These are phyloP conservation scores for Hippocampus abdominalis DNA, from an alignment of 2,113 vertebrate species.

Conservation along the genomic window DNA sequence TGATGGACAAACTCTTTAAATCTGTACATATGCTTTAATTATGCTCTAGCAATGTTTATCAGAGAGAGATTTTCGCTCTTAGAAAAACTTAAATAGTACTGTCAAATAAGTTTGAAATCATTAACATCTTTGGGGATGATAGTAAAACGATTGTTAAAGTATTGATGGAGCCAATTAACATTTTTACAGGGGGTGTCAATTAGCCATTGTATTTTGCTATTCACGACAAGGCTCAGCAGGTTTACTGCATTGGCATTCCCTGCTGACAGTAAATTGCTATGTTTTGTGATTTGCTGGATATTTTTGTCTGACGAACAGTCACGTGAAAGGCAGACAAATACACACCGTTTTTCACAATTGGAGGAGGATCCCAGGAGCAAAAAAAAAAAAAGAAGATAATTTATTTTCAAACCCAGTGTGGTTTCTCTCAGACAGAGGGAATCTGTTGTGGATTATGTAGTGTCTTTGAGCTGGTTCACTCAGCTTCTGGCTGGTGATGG, in stretches of 20 bases:
- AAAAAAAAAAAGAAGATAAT: not conserved
- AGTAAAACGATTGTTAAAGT: no score
- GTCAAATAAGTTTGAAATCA: no score
- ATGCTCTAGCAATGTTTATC: no score
- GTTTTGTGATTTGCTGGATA: no score
- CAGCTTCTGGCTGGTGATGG: constrained; percentile 50
- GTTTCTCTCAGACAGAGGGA: not conserved
- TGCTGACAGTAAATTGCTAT: not conserved
- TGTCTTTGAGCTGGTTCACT: constrained; percentile 49
- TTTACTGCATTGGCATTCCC: not conserved
- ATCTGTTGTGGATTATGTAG: constrained; percentile 15
- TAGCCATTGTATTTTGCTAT: no score
- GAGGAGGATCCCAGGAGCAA: not conserved
- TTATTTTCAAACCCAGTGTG: not conserved
- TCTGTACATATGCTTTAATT: no score
- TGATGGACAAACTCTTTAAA: no score
- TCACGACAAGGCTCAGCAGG: not conserved
- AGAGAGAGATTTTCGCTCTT: no score
- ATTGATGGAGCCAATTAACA: no score
- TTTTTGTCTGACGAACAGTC: not conserved
- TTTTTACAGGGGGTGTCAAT: no score
- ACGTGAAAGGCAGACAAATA: not conserved
- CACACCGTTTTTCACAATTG: not conserved
- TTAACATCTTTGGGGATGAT: no score
- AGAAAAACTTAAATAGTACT: no score